Conservation (phyloP, 2,888 invertebrate species). For the Drosophila kuntzei region DNA sequence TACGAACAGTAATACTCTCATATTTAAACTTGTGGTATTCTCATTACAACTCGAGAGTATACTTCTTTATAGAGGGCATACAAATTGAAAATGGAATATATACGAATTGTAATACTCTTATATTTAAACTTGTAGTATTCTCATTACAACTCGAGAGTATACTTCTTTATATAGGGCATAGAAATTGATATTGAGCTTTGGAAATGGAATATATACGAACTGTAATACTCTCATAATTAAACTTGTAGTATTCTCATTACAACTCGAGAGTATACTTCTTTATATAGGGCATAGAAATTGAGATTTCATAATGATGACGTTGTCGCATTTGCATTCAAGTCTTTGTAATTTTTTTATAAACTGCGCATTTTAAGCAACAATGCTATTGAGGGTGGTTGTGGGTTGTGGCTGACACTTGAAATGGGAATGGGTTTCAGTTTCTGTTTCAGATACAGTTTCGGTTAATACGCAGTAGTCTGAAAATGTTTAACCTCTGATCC, state of each 20-base stretch:
- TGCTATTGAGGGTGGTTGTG: conserved; percentile 45
- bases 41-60: no score
- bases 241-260: background rate
- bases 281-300: conserved; percentile 29
- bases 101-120: no score
- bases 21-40: no score
- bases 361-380: conserved; percentile 43
- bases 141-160: no score
- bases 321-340: conserved; percentile 29
- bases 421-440: conserved; percentile 1
- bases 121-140: no score
- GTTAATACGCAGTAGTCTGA: conserved; percentile 66
- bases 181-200: no score
- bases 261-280: conserved; percentile 2
- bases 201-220: no score
- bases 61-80: no score
- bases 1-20: no score
- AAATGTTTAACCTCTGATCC: conserved; percentile 32
- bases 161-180: no score
- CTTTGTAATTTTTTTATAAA: conserved; percentile 28
- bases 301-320: conserved; percentile 29
- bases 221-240: no score
- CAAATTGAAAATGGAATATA: no score
- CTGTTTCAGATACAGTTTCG: background rate
- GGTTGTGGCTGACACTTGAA: conserved; percentile 14